These are phyloP conservation scores for Loxodonta africana DNA, from an alignment of 2,113 vertebrate species.

Conservation along the genomic window DNA sequence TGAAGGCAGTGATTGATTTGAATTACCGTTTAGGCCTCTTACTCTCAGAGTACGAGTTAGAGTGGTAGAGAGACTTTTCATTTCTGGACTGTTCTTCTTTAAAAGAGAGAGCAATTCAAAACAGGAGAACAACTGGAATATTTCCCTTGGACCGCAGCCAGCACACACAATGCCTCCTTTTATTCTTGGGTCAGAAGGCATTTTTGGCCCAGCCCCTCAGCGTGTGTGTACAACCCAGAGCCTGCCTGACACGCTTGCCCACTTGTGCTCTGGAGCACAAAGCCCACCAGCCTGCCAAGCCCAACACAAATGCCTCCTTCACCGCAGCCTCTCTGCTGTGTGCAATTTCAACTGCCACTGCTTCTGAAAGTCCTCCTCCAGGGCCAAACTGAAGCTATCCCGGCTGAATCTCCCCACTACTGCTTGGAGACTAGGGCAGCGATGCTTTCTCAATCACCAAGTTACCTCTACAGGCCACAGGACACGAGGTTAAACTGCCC, in stretches of 20 bases:
- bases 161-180: conserved; percentile 76
- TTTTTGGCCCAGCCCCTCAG: conserved; percentile 30
- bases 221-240: neutral
- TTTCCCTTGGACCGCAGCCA: conserved; percentile 73
- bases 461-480: neutral
- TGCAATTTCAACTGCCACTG: neutral
- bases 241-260: conserved; percentile 54
- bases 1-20: neutral
- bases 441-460: neutral
- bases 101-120: conserved; percentile 48
- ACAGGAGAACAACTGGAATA: conserved; percentile 62
- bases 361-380: neutral
- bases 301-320: conserved; percentile 63
- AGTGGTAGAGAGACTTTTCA: neutral
- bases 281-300: conserved; percentile 41
- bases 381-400: neutral
- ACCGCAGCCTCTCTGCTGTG: neutral
- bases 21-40: neutral
- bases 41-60: neutral
- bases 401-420: neutral
- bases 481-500: neutral
- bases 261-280: conserved; percentile 60
- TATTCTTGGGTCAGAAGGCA: conserved; percentile 54
- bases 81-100: conserved; percentile 45
- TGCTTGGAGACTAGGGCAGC: neutral